A percentile compares a stretch with the other conserved stretches of the same genome.
These are phyloP conservation scores for Nerophis ophidion DNA, from an alignment of 2,113 vertebrate genomes.

Conservation along the genomic window DNA sequence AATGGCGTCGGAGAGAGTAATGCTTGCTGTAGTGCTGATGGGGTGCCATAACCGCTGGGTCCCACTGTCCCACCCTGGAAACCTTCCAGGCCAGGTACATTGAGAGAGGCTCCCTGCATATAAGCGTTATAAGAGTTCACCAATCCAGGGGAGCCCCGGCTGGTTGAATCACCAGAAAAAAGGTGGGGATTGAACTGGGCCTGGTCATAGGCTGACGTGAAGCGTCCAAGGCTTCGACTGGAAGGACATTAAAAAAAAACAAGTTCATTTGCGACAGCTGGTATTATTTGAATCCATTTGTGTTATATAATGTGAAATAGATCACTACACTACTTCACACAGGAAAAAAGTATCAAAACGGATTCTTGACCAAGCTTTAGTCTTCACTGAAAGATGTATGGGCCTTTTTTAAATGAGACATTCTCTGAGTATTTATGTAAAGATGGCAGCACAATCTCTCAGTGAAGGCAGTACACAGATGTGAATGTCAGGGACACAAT, in stretches of 20 bases:
- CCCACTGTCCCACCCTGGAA: slow-evolving; percentile 74
- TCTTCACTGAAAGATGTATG: slow-evolving; percentile 43
- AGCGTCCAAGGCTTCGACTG: slow-evolving; percentile 82
- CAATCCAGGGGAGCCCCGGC: slow-evolving; percentile 51
- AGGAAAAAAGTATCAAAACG: slow-evolving; percentile 5
- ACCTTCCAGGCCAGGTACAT: slow-evolving; percentile 74
- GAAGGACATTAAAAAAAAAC: slow-evolving; percentile 15
- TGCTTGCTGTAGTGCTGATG: slow-evolving; percentile 93
- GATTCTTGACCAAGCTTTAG: slow-evolving; percentile 17
- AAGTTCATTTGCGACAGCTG: slow-evolving; percentile 4
- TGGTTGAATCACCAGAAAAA: slow-evolving; percentile 67
- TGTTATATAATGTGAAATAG: slow-evolving; percentile 13
- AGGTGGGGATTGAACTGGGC: slow-evolving; percentile 85
- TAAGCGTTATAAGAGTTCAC: slow-evolving; percentile 72
- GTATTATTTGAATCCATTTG: neutral
- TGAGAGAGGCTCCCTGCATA: slow-evolving; percentile 75
- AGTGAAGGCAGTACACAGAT: slow-evolving; percentile 34
- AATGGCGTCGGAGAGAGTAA: slow-evolving; percentile 90
- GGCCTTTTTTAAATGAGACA: neutral
- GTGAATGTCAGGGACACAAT: slow-evolving; percentile 6
- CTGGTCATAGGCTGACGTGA: slow-evolving; percentile 86
- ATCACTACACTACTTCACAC: slow-evolving; percentile 16
- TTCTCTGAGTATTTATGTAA: neutral
- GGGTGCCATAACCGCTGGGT: slow-evolving; percentile 56
- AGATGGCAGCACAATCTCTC: slow-evolving; percentile 15